Percentiles rank a stretch among this genome's conserved stretches.
Evolutionary conservation across 2,113 vertebrate species (phyloP).

Genomic region (Rhinolophus ferrumequinum): DNA sequence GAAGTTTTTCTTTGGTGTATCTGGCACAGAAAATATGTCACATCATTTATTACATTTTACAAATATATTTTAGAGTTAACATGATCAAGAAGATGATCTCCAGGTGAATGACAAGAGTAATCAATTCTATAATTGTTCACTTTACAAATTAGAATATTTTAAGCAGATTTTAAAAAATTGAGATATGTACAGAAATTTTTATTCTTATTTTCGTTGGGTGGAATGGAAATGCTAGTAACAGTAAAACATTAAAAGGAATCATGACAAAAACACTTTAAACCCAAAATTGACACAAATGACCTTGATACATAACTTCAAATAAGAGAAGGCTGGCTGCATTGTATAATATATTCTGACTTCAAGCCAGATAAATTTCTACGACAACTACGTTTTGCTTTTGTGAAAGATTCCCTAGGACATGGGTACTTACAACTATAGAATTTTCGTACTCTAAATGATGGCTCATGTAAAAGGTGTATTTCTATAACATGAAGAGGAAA

Average conservation of each 20-base stretch:
- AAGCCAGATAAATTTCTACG: background rate
- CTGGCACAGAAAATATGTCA: background rate
- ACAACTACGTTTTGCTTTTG: background rate
- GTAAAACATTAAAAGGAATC: slow-evolving; percentile 51
- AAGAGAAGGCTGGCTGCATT: background rate
- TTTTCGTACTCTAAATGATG: background rate
- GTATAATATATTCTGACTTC: background rate
- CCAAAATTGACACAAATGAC: background rate
- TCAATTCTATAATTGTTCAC: background rate
- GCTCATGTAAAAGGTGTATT: background rate
- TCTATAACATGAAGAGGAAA: background rate
- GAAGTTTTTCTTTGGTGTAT: background rate
- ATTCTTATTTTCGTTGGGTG: background rate
- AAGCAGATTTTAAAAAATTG: slow-evolving; percentile 31
- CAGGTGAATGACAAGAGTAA: background rate
- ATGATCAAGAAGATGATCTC: slow-evolving; percentile 26
- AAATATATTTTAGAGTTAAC: slow-evolving; percentile 12
- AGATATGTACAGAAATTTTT: background rate
- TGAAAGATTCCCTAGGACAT: background rate
- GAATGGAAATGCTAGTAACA: background rate
- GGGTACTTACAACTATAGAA: background rate
- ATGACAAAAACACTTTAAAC: background rate
- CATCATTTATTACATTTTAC: background rate
- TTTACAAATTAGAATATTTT: background rate
- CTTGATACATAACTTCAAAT: background rate